Percentiles rank a stretch among this genome's conserved stretches.
Evolutionary conservation across 1,140 invertebrate species (phyloP).

Genomic region (Bombus superbus): DNA sequence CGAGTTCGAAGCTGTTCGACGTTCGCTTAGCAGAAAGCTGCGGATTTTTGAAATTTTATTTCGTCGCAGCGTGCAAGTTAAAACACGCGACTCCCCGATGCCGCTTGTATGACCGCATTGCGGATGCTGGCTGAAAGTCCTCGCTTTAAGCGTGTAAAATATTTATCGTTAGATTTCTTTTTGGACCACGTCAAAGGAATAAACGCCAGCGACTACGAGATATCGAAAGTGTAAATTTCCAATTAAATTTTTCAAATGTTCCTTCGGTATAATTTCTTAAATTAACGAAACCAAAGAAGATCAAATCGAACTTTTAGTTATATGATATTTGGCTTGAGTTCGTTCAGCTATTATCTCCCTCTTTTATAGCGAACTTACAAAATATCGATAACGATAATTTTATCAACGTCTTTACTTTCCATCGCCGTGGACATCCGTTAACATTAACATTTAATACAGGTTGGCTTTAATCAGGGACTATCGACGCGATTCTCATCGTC

Average conservation of each 20-base stretch:
- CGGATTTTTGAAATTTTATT: conserved; percentile 29
- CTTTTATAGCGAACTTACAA: too few species aligned
- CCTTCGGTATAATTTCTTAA: too few species aligned
- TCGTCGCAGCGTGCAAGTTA: background rate
- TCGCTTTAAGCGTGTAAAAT: conserved; percentile 4
- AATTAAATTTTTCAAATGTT: too few species aligned
- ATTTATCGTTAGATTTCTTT: background rate
- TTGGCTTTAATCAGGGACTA: background rate
- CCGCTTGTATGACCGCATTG: conserved; percentile 29
- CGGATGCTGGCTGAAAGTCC: conserved; percentile 14
- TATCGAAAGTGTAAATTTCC: too few species aligned
- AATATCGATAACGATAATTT: too few species aligned
- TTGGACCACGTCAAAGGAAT: background rate
- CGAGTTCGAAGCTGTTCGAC: background rate
- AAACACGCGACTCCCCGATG: conserved; percentile 3
- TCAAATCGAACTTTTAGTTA: too few species aligned
- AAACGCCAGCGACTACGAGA: background rate
- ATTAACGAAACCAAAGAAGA: too few species aligned
- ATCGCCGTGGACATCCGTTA: background rate
- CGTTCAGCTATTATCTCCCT: rapidly evolving
- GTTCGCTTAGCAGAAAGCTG: background rate
- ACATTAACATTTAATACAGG: background rate
- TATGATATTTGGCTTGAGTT: too few species aligned
- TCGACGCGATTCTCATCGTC: background rate
- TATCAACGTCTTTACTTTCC: too few species aligned